phyloP scores from a whole-genome alignment of 2,888 invertebrate species.

The Drosophila cracens region DNA sequence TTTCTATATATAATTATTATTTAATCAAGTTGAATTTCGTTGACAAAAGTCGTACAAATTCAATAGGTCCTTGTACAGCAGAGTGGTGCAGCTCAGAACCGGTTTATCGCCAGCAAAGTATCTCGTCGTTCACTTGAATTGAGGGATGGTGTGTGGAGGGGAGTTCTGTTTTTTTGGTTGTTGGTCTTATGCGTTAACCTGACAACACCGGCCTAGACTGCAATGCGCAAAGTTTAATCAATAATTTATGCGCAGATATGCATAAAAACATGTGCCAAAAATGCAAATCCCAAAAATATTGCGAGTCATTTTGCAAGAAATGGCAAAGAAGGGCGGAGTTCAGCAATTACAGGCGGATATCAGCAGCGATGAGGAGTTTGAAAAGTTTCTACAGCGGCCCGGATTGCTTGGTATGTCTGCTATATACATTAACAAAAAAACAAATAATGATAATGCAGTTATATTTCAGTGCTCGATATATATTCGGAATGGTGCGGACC shows the following conservation, averaged over 20 bases:
- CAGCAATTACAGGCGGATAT: conserved; percentile 93
- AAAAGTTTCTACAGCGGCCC: conserved; percentile 90
- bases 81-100: conserved; percentile 4
- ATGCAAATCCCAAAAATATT: conserved; percentile 23
- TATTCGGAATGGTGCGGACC: conserved; percentile 97
- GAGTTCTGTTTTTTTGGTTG: background rate
- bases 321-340: conserved; percentile 92
- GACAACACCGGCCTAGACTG: conserved; percentile 29
- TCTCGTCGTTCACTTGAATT: background rate
- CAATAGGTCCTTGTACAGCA: background rate
- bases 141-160: background rate
- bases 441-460: background rate
- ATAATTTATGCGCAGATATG: conserved; percentile 41
- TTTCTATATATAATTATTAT: background rate
- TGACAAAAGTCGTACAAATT: background rate
- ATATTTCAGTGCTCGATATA: conserved; percentile 90
- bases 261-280: conserved; percentile 22
- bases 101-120: background rate
- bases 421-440: conserved; percentile 16
- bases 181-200: conserved; percentile 21
- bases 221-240: conserved; percentile 48
- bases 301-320: conserved; percentile 74
- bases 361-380: conserved; percentile 94
- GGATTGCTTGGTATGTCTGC: conserved; percentile 89
- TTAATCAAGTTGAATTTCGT: background rate